Evolutionary conservation across 2,113 vertebrate species (phyloP), one percentile per base, ranked within the genome.

Genomic region (Corythornis vintsioides): DNA sequence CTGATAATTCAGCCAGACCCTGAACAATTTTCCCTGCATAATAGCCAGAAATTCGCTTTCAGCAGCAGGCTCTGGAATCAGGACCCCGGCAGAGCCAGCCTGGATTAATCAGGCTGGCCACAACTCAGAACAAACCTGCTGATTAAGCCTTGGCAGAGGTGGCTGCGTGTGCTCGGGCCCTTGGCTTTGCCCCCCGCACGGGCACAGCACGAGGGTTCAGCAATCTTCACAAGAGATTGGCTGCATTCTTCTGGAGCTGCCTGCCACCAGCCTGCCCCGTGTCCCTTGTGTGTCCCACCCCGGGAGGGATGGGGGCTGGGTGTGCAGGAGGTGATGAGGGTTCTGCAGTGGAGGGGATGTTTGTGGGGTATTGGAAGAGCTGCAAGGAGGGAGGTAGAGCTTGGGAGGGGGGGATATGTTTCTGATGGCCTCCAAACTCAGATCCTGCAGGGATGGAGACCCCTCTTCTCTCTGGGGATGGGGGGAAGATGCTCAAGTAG

Each of bases 91-190:
- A 10, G 95, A 94, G 92, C 35, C 83, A 86, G 92, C 57, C 92
- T 2, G 63, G 92, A 72, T 92, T 93, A 95, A 96, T 92, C 95
- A 94, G 83, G n/a, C 77, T 65, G 92, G 86, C 93, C 95, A 72
- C n/a, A 53, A 53, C 92, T 86, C 4, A 9, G 86, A 94, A 92
- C 92, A 96, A 95, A 94, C 93, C 86, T 78, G 70, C 95, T 95
- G 93, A 86, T 90, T 78, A 80, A 86, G 88, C 50, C 88, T 66
- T 66, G 94, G 93, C 85, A 82, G 84, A 69, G 84, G 70, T 7
- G 3, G 42, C 11, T 0, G 38, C 1, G 11, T 31, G 90, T 16
- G 75, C 31, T 33, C 3, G 19, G 83, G 74, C 33, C 69, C 28
- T 66, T 33, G 12, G 74, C 70, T 20, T 22, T 9, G 50, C 71